Percentiles rank a stretch among this genome's conserved stretches.
These are phyloP conservation scores for Mirza zaza DNA, from an alignment of 2,113 vertebrate genomes.

Conservation along the genomic window DNA sequence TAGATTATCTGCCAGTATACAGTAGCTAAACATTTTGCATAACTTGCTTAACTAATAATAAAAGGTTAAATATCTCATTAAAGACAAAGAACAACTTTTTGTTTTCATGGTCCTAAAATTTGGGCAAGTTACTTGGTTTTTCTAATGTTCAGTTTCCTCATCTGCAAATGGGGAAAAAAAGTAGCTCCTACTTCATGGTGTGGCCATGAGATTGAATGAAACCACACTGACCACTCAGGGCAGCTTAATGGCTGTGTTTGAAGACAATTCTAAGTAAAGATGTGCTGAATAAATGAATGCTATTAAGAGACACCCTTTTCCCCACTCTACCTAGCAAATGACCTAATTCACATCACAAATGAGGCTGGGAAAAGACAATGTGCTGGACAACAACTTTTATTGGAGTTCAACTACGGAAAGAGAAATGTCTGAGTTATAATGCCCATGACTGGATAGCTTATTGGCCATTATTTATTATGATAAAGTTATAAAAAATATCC, in stretches of 20 bases:
- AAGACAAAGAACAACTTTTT: not conserved
- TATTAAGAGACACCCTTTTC: not conserved
- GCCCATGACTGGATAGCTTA: not conserved
- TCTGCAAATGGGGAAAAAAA: not conserved
- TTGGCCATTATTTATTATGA: not conserved
- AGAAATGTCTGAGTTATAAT: not conserved
- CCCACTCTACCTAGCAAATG: not conserved
- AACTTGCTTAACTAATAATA: not conserved
- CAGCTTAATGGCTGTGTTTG: not conserved
- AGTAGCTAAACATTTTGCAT: not conserved
- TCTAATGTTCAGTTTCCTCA: not conserved
- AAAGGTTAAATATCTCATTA: not conserved
- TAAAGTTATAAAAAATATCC: not conserved
- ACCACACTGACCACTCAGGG: not conserved
- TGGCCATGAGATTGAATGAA: not conserved
- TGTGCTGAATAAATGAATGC: not conserved
- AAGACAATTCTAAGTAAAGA: slow-evolving; percentile 1
- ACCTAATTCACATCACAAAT: not conserved
- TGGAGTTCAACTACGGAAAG: not conserved
- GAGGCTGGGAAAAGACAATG: not conserved
- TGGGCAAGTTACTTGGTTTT: not conserved
- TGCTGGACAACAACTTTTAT: not conserved
- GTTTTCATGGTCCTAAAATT: not conserved
- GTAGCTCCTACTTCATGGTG: too few species aligned
- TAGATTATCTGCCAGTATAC: not conserved